Evolutionary conservation across 2,113 vertebrate species (phyloP), one percentile per base, ranked within the genome.

Genomic region (Microtus pennsylvanicus): DNA sequence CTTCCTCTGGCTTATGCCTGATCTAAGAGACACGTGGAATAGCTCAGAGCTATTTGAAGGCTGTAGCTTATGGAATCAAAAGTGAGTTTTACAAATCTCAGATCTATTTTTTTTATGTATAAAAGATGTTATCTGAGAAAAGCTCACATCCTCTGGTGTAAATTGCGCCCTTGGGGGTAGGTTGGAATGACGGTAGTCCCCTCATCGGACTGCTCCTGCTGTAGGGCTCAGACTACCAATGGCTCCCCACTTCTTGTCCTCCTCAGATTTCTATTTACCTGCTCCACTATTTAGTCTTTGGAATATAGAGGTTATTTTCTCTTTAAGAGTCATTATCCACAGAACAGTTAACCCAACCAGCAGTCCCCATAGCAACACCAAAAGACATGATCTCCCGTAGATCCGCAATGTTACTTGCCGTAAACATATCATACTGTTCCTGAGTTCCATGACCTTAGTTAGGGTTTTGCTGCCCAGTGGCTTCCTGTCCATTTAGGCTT

Each of bases 291-390:
- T 61, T 90, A 92, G 63, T 35, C 65, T 80, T 90, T 76, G 72
- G 65, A 63, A 93, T 91, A 77, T 3, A 61, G 55, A 11, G 70
- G 50, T 45, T 61, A 35, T 85, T 90, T 87, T 95, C 74, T 93
- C 22, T 82, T 35, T 83, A 35, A 94, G 78, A 92, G 45, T 22
- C 19, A 26, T 65, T 70, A 33, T 90, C 52, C 52, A 55, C 8
- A 78, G 74, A 89, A 35, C 22, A 38, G 33, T 75, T 28, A 55
- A 82, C 65, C 16, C 26, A 35, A 61, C 33, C 38, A 72, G 26
- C 45, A 45, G 80, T 83, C 69, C 67, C 88, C 93, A 50, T 30
- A 93, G 93, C 65, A 92, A 21, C 35, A 2, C 67, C 5, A 9
- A 38, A 72, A 76, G 89, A 33, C 30, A 9, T 35, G 19, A 22